Evolutionary conservation across 35 echinoderm and acorn worm species (phyloP), one percentile per base, ranked within the genome.

Genomic region (Ptychodera flava): DNA sequence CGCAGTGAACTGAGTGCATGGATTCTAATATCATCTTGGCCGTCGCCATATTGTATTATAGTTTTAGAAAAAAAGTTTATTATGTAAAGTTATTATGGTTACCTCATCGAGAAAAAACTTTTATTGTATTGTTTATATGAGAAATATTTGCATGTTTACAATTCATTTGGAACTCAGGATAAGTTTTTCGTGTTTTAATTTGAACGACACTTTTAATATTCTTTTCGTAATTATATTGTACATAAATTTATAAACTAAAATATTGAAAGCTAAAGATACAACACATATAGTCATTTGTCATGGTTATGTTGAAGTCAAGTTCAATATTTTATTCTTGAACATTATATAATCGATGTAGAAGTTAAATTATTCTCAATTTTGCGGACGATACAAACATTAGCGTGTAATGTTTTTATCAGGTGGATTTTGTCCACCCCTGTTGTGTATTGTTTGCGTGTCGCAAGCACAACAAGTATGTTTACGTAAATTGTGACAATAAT

Each of bases 81-180:
- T 64, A 64, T 64, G 45, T 64, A 64, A 64, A 64, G 45, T 64
- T 64, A 64, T 22, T 64, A 64, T 64, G 45, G 45, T 64, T 64
- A 64, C 45, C 45, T 64, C 45, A 64, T 12, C 45, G 22, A 64
- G 45, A 64, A 12, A 22, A 64, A 6, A 64, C 22, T 64, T n/a
- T n/a, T n/a, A n/a, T n/a, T 64, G 45, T 64, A 64, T 64, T 64
- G 45, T 64, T 64, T 64, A 64, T 64, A 64, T 64, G 45, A 64
- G 45, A 64, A 6, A 64, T 22, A 64, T 64, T 64, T 64, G 45
- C 45, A 64, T 64, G 45, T 64, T 64, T 64, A 64, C 45, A 64
- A 12, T 64, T 64, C 45, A 64, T 64, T 64, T 64, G 6, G 22
- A 64, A 64, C 45, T 64, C 45, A 64, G 45, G 45, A 64, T 64